Conservation (phyloP, 2,888 invertebrate species). For the Drosophila algonquin region DNA sequence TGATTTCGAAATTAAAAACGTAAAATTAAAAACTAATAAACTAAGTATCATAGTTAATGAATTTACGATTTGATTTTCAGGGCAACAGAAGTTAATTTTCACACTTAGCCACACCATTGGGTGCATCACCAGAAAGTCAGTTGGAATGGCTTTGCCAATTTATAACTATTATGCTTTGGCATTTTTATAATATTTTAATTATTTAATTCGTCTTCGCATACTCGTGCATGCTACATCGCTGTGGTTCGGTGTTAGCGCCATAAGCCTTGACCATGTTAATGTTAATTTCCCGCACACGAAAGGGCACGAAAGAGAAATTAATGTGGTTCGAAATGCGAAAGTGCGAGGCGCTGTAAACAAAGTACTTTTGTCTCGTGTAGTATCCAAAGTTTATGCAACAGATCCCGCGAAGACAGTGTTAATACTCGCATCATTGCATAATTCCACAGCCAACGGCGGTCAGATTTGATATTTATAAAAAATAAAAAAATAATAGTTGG, state of each 20-base stretch:
- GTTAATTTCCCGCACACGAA: constrained; percentile 62
- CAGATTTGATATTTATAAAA: constrained; percentile 32
- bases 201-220: constrained; percentile 53
- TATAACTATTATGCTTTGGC: constrained; percentile 14
- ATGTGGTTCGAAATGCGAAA: constrained; percentile 41
- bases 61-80: neutral
- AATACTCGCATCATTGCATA: constrained; percentile 31
- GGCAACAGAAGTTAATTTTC: neutral
- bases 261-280: constrained; percentile 71
- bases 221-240: constrained; percentile 18
- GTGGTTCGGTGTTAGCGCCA: too few relatives aligned
- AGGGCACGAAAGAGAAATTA: constrained; percentile 56
- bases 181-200: constrained; percentile 60
- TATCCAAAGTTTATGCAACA: constrained; percentile 23
- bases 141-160: constrained; percentile 21
- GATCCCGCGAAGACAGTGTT: constrained; percentile 37
- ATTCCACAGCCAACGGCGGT: constrained; percentile 9
- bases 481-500: constrained; percentile 12
- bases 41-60: neutral
- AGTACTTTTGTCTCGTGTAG: constrained; percentile 24
- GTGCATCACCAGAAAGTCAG: constrained; percentile 22
- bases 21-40: constrained; percentile 2
- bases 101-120: constrained; percentile 19
- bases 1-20: neutral
- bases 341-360: constrained; percentile 23